Percentiles rank a stretch among this genome's conserved stretches.
Conservation (phyloP, 2,113 vertebrate species). For the Felis catus region DNA sequence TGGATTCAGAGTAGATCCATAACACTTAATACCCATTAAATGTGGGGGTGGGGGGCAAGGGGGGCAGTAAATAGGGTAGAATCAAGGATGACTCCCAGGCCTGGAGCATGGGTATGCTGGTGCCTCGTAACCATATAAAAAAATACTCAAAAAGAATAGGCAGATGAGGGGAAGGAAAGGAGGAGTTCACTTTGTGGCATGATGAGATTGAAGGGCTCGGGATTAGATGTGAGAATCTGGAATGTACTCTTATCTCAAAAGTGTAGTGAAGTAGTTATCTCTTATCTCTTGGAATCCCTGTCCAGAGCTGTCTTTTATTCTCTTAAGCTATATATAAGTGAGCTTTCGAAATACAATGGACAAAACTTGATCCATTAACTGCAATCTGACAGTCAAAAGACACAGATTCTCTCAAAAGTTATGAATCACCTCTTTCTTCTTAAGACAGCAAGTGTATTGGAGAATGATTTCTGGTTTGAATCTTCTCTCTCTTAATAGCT, state of each 20-base stretch:
- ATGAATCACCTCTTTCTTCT: background rate
- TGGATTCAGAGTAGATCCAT: background rate
- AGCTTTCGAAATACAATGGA: background rate
- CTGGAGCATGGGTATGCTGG: background rate
- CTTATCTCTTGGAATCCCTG: background rate
- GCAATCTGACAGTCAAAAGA: constrained; percentile 5
- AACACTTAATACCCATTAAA: background rate
- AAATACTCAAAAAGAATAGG: background rate
- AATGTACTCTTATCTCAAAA: background rate
- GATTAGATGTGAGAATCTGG: background rate
- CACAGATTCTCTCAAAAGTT: background rate
- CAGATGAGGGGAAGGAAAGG: background rate
- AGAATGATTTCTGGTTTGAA: background rate
- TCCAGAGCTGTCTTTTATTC: background rate
- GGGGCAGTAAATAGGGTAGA: background rate
- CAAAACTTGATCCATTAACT: constrained; percentile 28
- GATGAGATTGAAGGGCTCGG: background rate
- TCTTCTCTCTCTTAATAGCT: background rate
- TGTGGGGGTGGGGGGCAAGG: accelerated
- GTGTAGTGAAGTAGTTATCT: background rate
- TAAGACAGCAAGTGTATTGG: background rate
- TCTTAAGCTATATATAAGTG: background rate
- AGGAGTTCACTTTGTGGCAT: background rate
- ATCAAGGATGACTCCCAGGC: background rate
- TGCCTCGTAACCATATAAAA: background rate